phyloP scores from a whole-genome alignment of 2,888 invertebrate genomes.

The Crepidodera aurea region DNA sequence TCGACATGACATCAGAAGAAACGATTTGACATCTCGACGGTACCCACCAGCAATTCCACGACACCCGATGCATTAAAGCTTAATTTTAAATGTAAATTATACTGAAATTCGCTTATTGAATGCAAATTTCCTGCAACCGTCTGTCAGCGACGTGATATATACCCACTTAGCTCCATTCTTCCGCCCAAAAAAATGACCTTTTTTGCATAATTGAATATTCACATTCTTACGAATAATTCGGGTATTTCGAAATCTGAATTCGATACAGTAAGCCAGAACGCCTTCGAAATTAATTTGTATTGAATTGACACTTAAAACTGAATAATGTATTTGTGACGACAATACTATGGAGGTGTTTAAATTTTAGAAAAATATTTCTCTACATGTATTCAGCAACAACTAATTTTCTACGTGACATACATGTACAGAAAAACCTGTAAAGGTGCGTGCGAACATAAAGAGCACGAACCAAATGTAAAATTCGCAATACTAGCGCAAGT shows the following conservation, averaged over 20 bases:
- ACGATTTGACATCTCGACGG: neutral
- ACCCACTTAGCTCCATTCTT: slow-evolving; percentile 29
- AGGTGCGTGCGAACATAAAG: no score
- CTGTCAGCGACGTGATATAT: slow-evolving; percentile 33
- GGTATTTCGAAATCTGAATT: slow-evolving; percentile 13
- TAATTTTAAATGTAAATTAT: slow-evolving; percentile 36
- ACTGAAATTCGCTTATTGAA: slow-evolving; percentile 35
- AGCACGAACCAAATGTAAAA: no score
- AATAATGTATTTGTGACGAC: no score
- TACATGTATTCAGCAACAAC: no score
- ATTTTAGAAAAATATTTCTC: no score
- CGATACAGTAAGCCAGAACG: slow-evolving; percentile 4
- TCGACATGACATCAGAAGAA: neutral
- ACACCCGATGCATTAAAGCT: slow-evolving; percentile 13
- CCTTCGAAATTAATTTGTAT: slow-evolving; percentile 12
- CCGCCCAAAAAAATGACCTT: slow-evolving; percentile 30
- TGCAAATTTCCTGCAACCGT: slow-evolving; percentile 37
- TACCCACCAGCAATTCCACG: neutral
- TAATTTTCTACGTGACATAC: no score
- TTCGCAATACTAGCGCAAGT: no score
- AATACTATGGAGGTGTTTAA: no score
- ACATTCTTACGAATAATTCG: slow-evolving; percentile 19
- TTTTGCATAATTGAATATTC: slow-evolving; percentile 26
- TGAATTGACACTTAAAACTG: neutral
- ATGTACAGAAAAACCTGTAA: no score